Percentiles rank a stretch among this genome's conserved stretches.
phyloP scores from a whole-genome alignment of 2,797 vertebrate species.

The Enteromius viviparus region DNA sequence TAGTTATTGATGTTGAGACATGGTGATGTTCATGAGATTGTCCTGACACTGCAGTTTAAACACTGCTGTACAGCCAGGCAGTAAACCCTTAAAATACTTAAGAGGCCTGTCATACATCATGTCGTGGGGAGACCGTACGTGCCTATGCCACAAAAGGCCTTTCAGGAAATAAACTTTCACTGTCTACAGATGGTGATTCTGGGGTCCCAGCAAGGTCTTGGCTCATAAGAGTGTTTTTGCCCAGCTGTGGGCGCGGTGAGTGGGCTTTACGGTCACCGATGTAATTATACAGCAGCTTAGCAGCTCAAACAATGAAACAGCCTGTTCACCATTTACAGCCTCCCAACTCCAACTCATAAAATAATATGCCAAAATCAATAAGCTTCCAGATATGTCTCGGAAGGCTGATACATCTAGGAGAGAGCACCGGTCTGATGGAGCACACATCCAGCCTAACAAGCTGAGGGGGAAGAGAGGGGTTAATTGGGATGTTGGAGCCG shows the following conservation, averaged over 20 bases:
- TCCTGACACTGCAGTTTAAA: constrained; percentile 68
- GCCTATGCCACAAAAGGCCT: constrained; percentile 42
- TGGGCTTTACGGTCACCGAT: constrained; percentile 37
- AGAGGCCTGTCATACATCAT: constrained; percentile 63
- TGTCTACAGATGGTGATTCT: constrained; percentile 69
- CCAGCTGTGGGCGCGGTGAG: constrained; percentile 30
- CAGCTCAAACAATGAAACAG: constrained; percentile 50
- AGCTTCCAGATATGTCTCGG: constrained; percentile 37
- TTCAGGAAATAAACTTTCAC: constrained; percentile 67
- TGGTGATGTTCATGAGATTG: constrained; percentile 58
- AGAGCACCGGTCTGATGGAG: constrained; percentile 29
- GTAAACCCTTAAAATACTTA: constrained; percentile 56
- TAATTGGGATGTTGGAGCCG: constrained; percentile 47
- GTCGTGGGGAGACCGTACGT: constrained; percentile 49
- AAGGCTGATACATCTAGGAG: constrained; percentile 37
- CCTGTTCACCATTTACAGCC: constrained; percentile 54
- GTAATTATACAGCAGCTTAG: constrained; percentile 56
- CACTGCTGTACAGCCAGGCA: constrained; percentile 55
- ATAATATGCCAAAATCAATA: constrained; percentile 44
- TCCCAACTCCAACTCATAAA: constrained; percentile 48
- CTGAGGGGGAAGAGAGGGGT: constrained; percentile 35
- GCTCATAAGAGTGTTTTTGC: constrained; percentile 59
- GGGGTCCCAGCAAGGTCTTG: constrained; percentile 56
- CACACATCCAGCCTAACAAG: constrained; percentile 50
- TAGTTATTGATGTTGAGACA: constrained; percentile 58